Evolutionary conservation across 64 coral and sea anemone genomes (phyloP).

Genomic region (Actinia equina): DNA sequence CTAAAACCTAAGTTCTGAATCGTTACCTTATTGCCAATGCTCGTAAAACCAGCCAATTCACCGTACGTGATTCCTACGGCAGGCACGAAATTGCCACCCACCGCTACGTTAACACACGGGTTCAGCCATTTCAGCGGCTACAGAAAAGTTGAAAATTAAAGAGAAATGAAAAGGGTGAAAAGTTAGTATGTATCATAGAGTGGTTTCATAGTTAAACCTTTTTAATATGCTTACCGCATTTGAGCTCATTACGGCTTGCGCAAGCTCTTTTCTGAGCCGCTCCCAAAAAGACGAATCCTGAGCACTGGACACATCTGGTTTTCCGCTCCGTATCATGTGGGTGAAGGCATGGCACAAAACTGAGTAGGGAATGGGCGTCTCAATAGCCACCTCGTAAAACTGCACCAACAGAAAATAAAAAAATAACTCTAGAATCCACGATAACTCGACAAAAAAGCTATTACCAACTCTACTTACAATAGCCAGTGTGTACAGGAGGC

Average conservation of each 20-base stretch:
- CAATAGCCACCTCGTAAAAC: background rate
- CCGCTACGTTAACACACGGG: background rate
- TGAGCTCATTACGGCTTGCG: background rate
- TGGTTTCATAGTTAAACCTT: too few relatives aligned
- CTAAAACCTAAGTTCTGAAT: background rate
- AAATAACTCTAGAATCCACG: background rate
- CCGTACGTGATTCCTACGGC: background rate
- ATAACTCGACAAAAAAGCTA: too few relatives aligned
- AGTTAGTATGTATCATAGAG: background rate
- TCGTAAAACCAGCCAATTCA: background rate
- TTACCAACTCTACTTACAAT: background rate
- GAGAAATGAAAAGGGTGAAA: background rate
- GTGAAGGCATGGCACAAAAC: background rate
- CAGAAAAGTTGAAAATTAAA: background rate
- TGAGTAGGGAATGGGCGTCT: background rate
- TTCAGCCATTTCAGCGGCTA: constrained; percentile 4
- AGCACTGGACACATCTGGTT: background rate
- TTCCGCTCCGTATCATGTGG: background rate
- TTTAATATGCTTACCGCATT: too few relatives aligned
- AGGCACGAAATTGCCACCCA: background rate
- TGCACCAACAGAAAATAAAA: background rate
- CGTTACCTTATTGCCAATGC: background rate
- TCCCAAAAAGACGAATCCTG: background rate
- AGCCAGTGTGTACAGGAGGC: background rate
- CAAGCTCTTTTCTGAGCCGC: background rate